Conservation (phyloP, 2,888 invertebrate species). For the Hyposoter didymator region DNA sequence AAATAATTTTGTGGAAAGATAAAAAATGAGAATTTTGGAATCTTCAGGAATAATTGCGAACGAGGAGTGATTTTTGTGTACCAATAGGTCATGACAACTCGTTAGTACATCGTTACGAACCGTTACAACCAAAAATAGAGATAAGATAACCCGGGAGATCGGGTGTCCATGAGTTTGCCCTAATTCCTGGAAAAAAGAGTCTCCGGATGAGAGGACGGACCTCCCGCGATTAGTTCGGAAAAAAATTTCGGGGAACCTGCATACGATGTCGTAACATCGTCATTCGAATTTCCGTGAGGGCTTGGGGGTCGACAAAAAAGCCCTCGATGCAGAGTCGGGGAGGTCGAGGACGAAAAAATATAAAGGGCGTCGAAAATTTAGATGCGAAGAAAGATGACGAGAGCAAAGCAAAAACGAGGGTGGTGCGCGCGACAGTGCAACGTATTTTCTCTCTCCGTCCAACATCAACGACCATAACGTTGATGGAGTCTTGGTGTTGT, state of each 20-base stretch:
- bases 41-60: neutral
- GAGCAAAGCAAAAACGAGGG: conserved; percentile 41
- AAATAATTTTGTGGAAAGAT: neutral
- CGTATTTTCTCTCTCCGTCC: conserved; percentile 31
- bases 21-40: neutral
- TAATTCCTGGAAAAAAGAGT: conserved; percentile 17
- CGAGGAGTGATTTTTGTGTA: neutral
- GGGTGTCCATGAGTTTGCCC: conserved; percentile 3
- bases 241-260: conserved; percentile 56
- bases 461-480: conserved; percentile 50
- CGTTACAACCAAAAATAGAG: conserved; percentile 2
- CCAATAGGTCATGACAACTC: neutral
- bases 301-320: conserved; percentile 50
- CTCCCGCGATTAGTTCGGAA: conserved; percentile 37
- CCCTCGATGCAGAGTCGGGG: conserved; percentile 23
- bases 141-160: conserved; percentile 4
- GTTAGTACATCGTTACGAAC: neutral
- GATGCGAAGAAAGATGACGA: conserved; percentile 36
- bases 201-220: conserved; percentile 33
- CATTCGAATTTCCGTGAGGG: conserved; percentile 33
- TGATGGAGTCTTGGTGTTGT: conserved; percentile 72
- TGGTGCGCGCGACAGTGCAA: conserved; percentile 35
- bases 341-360: conserved; percentile 51
- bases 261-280: conserved; percentile 30
- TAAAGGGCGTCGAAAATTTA: conserved; percentile 33